Conservation (phyloP, 2,113 vertebrate species). For the Phasianus colchicus region DNA sequence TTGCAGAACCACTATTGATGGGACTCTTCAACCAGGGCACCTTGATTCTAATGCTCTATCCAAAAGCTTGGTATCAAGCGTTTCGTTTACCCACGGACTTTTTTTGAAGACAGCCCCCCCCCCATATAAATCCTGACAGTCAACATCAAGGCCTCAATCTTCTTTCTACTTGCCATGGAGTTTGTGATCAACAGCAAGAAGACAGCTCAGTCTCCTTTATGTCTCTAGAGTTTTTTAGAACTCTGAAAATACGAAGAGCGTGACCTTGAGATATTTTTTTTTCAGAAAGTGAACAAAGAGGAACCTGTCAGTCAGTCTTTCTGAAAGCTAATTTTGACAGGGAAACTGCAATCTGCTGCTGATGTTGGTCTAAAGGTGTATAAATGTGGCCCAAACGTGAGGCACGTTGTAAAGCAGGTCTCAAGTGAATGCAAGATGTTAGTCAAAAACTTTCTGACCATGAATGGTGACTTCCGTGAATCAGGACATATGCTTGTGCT, state of each 20-base stretch:
- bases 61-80: conserved; percentile 10
- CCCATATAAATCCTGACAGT: conserved; percentile 66
- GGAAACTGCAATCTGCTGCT: conserved; percentile 30
- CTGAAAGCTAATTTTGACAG: conserved; percentile 52
- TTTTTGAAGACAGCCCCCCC: conserved; percentile 41
- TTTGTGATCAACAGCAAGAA: conserved; percentile 68
- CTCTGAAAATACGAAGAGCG: conserved; percentile 75
- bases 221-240: conserved; percentile 71
- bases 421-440: not conserved
- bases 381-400: conserved; percentile 11
- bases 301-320: conserved; percentile 73
- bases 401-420: not conserved
- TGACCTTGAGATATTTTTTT: conserved; percentile 62
- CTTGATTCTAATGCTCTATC: conserved; percentile 10
- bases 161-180: conserved; percentile 48
- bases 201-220: conserved; percentile 61
- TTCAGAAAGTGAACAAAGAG: conserved; percentile 49
- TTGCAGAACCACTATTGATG: conserved; percentile 49
- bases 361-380: conserved; percentile 22
- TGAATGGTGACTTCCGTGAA: not conserved
- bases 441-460: not conserved
- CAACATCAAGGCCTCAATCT: conserved; percentile 56
- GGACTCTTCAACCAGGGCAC: conserved; percentile 21
- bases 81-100: conserved; percentile 57
- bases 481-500: not conserved